Evolutionary conservation across 2,797 vertebrate genomes (phyloP).

Genomic region (Bradypodion pumilum): DNA sequence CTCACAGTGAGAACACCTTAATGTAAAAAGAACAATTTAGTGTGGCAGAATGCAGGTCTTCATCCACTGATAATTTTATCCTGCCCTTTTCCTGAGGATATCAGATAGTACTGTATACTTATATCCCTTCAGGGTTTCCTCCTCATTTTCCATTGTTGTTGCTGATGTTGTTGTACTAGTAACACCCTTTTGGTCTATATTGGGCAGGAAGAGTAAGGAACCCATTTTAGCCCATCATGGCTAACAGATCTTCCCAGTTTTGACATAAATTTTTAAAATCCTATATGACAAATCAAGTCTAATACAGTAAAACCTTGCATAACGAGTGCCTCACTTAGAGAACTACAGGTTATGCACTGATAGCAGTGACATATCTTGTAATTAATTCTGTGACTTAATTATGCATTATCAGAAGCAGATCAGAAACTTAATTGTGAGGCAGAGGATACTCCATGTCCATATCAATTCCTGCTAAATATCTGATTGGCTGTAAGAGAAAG

Average conservation of each 20-base stretch:
- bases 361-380: not conserved
- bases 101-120: too few species aligned
- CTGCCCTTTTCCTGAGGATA: not conserved
- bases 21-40: not conserved
- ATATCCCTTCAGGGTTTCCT: not conserved
- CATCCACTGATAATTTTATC: not conserved
- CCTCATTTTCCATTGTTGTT: not conserved
- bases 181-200: not conserved
- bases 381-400: not conserved
- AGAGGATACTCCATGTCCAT: not conserved
- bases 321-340: too few species aligned
- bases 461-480: not conserved
- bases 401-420: not conserved
- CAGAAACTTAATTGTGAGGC: not conserved
- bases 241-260: too few species aligned
- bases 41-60: not conserved
- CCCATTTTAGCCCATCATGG: too few species aligned
- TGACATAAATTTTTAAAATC: not conserved
- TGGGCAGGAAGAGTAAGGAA: not conserved
- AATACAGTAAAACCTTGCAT: too few species aligned
- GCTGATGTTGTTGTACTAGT: too few species aligned
- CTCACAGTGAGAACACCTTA: not conserved
- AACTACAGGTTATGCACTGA: not conserved
- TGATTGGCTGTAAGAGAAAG: not conserved
- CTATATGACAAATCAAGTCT: not conserved